phyloP scores from a whole-genome alignment of 2,888 invertebrate genomes.

The Serripes groenlandicus region DNA sequence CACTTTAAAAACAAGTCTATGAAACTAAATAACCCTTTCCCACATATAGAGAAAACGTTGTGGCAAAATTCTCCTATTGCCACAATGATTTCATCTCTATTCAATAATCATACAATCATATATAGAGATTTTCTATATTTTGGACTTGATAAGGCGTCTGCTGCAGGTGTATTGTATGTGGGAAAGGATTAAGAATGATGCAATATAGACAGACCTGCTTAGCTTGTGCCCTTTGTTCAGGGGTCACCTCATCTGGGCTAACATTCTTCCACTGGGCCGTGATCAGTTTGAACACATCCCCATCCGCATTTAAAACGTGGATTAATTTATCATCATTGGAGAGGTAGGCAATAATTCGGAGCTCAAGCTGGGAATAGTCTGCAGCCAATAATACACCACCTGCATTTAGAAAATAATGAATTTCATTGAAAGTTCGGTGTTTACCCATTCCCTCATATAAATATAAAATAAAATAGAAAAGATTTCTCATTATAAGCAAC shows the following conservation, averaged over 20 bases:
- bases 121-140: too few species aligned
- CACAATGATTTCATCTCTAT: slow-evolving; percentile 4
- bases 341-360: slow-evolving; percentile 96
- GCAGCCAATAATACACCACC: slow-evolving; percentile 92
- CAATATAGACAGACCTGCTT: slow-evolving; percentile 88
- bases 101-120: too few species aligned
- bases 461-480: too few species aligned
- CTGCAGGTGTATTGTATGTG: too few species aligned
- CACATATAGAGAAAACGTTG: too few species aligned
- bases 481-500: too few species aligned
- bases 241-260: slow-evolving; percentile 90
- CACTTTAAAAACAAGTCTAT: too few species aligned
- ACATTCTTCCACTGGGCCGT: slow-evolving; percentile 94
- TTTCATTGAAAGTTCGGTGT: too few species aligned
- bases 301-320: slow-evolving; percentile 87
- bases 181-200: neutral
- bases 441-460: too few species aligned
- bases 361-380: slow-evolving; percentile 98
- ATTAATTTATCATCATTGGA: slow-evolving; percentile 92
- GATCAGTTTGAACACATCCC: slow-evolving; percentile 89
- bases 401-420: too few species aligned
- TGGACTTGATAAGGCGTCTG: too few species aligned
- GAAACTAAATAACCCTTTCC: too few species aligned
- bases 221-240: slow-evolving; percentile 93
- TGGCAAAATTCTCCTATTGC: slow-evolving; percentile 2